Conservation (phyloP, 2,113 vertebrate species). For the Uropsilus gracilis region DNA sequence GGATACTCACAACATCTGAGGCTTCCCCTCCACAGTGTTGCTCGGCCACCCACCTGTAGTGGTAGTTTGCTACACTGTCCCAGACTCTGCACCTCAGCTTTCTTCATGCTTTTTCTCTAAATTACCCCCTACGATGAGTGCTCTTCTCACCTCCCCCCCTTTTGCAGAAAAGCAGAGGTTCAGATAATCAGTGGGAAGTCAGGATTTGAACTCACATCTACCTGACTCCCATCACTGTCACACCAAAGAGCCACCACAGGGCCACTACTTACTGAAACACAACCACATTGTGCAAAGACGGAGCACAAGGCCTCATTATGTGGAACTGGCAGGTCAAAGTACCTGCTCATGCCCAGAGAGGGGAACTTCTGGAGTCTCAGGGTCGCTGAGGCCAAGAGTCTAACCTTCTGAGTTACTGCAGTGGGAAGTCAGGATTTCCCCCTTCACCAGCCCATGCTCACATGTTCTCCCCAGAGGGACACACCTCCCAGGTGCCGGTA, state of each 20-base stretch:
- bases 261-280: background rate
- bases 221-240: background rate
- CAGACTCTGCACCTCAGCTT: background rate
- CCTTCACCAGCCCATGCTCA: background rate
- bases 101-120: background rate
- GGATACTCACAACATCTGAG: background rate
- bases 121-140: background rate
- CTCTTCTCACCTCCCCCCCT: background rate
- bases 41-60: accelerated
- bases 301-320: background rate
- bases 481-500: too few species aligned
- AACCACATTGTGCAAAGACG: background rate
- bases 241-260: too few species aligned
- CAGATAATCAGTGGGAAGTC: background rate
- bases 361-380: background rate
- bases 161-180: background rate
- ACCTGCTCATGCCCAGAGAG: too few species aligned
- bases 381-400: background rate
- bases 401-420: background rate
- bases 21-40: background rate
- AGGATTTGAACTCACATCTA: background rate
- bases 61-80: too few species aligned
- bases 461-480: background rate
- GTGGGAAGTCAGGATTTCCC: too few species aligned
- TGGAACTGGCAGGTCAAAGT: background rate